Conservation (phyloP, 2,888 invertebrate species). For the Tipula confusa region DNA sequence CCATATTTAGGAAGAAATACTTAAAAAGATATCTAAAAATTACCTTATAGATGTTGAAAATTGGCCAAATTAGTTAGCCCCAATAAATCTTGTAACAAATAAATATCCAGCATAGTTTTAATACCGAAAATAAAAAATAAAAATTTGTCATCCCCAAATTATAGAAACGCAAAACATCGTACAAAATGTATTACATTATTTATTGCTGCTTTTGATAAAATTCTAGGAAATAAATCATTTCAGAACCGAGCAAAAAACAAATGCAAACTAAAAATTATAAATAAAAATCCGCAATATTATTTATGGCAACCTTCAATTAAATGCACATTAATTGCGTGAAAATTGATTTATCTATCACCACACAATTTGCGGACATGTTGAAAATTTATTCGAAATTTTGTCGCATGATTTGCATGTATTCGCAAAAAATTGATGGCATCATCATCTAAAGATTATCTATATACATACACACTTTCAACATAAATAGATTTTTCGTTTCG, state of each 20-base stretch:
- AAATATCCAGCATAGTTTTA: too few species aligned
- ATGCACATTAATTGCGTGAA: neutral
- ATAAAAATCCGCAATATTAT: constrained; percentile 12
- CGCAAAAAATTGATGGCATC: neutral
- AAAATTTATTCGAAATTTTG: neutral
- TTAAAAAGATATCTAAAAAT: too few species aligned
- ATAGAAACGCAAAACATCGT: neutral
- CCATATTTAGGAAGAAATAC: too few species aligned
- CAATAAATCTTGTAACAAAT: too few species aligned
- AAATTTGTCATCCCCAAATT: neutral
- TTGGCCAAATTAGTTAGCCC: too few species aligned
- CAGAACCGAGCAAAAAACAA: neutral
- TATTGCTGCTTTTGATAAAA: constrained; percentile 20
- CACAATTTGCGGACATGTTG: neutral
- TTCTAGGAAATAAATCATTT: neutral
- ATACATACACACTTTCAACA: neutral
- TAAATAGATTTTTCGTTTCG: too few species aligned
- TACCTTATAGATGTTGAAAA: too few species aligned
- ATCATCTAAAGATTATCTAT: neutral
- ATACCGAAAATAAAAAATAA: too few species aligned
- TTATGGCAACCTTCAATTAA: constrained; percentile 16
- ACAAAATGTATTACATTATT: neutral
- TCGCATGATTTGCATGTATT: neutral
- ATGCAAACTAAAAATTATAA: too few species aligned
- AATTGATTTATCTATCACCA: neutral